Base-by-base conservation (phyloP, 2,888 invertebrate genomes). In the Athalia rosae region DNA sequence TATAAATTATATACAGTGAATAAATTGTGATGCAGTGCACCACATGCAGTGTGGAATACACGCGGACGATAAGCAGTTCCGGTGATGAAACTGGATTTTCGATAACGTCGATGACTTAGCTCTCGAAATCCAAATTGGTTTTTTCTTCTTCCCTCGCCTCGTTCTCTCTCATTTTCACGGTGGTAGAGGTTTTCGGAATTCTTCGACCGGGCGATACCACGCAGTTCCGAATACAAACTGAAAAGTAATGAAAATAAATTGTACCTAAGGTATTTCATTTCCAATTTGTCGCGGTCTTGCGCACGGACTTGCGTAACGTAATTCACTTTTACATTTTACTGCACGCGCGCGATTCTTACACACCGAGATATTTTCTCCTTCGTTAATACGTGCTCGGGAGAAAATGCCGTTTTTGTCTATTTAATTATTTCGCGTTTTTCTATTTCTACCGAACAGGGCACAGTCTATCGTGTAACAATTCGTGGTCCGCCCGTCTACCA, bases 241-340 rank as follows among this genome's bases (percentile, higher is more conserved):
- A 58, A 58, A 71, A 45, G 58, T n/a, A 28, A 45, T 15, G 7
- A 61, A 53, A 53, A 53, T 53, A n/a, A 8, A n/a, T 11, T n/a
- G 4, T 8, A 53, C 53, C 53, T n/a, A 3, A 11, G 53, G 13
- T 58, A 58, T 43, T 58, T 71, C 45, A 71, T 45, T 58, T 58
- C 45, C 45, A 50, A 71, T 71, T 58, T 13, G 71, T 58, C 58
- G 71, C 71, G 71, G 71, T 71, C 58, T 58, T 58, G 71, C 58
- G 15, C 53, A 56, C n/a, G n/a, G 7, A n/a, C 53, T 71, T 71
- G 58, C 47, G 58, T 56, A 71, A 71, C 13, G 4, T 53, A 9
- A n/a, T 56, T 15, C 13, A 56, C 71, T 71, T 71, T 71, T 71
- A 71, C 71, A 71, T 71, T 58, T 58, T 45, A 4, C 13, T 61